These are phyloP conservation scores for Chloebia gouldiae DNA, from an alignment of 2,113 vertebrate genomes.

Conservation along the genomic window DNA sequence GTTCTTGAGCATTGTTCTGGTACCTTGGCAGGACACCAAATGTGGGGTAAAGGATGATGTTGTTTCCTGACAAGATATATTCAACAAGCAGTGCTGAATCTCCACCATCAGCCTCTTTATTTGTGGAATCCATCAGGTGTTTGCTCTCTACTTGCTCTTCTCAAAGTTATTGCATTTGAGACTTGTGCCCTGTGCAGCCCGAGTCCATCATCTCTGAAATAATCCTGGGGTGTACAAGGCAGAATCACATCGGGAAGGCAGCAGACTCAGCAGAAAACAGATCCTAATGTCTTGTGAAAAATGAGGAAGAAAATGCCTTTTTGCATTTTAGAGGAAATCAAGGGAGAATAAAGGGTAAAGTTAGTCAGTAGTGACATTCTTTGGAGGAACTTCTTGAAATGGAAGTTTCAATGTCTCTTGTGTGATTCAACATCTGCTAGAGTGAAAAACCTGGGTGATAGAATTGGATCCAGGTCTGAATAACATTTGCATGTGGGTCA, in stretches of 20 bases:
- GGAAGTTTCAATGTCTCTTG: background rate
- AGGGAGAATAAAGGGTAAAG: background rate
- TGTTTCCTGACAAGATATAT: background rate
- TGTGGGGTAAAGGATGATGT: too few relatives aligned
- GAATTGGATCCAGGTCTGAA: background rate
- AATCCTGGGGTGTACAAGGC: background rate
- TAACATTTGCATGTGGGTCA: background rate
- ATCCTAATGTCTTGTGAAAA: background rate
- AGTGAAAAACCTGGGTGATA: background rate
- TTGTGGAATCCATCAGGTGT: background rate
- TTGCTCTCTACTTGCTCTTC: background rate
- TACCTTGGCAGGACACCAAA: accelerated
- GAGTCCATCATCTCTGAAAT: background rate
- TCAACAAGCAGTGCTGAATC: background rate
- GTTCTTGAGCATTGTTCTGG: background rate
- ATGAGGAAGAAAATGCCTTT: background rate
- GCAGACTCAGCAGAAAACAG: background rate
- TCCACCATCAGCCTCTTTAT: background rate
- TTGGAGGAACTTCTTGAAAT: background rate
- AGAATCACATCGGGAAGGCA: background rate
- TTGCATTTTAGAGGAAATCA: background rate
- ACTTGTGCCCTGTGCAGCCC: background rate
- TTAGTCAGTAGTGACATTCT: background rate
- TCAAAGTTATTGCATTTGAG: background rate
- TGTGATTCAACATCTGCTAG: background rate